Base-by-base conservation (phyloP, 1,140 invertebrate genomes). In the Drosophila suzukii region DNA sequence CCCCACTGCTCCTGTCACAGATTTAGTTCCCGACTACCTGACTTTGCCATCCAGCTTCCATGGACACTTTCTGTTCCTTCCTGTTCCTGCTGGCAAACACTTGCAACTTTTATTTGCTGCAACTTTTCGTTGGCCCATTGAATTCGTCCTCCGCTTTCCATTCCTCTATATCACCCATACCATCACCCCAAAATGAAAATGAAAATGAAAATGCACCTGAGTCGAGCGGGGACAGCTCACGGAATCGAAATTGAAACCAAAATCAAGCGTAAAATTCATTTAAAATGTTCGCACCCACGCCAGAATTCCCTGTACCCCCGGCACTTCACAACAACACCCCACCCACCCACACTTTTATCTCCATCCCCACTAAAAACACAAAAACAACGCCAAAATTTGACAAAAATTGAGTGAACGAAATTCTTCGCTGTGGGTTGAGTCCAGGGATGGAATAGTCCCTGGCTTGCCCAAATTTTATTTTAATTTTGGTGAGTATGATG, bases 201-300 rank as follows among this genome's bases (percentile, higher is more conserved):
- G 24, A 41, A 30, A 61, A 70, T 67, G 41, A 60, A 74, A 76
- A 76, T 76, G 54, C 72, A 75, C 49, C 73, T 44, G 54, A 50
- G 20, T 75, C 20, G 34, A 27, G 60, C 38, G 43, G 46, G 60
- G 76, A 62, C 59, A 65, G 67, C 59, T 62, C 51, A 74, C 63
- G 34, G 76, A 65, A 86, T 86, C 61, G 78, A 86, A 82, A 84
- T 84, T 84, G 81, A 84, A 86, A 86, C 81, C 68, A 85, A 85
- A 85, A 86, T 86, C 74, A 86, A 78, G 81, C 81, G 81, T 78
- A 86, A 86, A 85, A 85, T 85, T 86, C 68, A 85, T 86, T 85
- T 81, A 81, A 85, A 81, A 85, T 78, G 68, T 81, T 85, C 44
- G 39, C 65, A 79, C 78, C 71, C 57, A 55, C 49, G 27, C 34